Evolutionary conservation across 92 coral and sea anemone genomes (phyloP).

Genomic region (Phymanthus crucifer): DNA sequence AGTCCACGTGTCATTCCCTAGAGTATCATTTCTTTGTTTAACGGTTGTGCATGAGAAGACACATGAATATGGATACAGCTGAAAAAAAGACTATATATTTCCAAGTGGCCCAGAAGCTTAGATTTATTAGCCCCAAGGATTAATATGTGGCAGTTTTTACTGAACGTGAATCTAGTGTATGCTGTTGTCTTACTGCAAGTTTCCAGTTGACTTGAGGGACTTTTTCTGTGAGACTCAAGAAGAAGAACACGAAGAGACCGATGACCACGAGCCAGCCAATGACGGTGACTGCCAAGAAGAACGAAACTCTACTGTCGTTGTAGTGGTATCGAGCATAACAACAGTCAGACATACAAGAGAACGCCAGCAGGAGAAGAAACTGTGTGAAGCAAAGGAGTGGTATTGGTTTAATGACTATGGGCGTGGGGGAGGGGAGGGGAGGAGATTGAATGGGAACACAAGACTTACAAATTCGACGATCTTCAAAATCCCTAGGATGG

Average conservation of each 20-base stretch:
- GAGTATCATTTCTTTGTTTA: no score
- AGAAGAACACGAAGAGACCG: constrained; percentile 44
- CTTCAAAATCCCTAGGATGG: constrained; percentile 40
- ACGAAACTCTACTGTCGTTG: constrained; percentile 34
- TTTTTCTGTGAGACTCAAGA: constrained; percentile 35
- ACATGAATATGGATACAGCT: no score
- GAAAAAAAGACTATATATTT: no score
- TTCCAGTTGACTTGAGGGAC: constrained; percentile 41
- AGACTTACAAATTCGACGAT: constrained; percentile 40
- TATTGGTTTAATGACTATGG: no score
- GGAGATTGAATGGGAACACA: not conserved
- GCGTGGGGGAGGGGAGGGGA: not conserved
- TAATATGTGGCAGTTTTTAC: no score
- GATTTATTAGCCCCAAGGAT: no score
- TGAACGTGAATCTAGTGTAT: no score
- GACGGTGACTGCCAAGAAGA: constrained; percentile 59
- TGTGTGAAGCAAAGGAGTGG: not conserved
- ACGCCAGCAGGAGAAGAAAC: constrained; percentile 50
- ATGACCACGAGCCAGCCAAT: constrained; percentile 57
- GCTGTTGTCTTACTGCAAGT: constrained; percentile 38
- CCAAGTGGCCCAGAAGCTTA: no score
- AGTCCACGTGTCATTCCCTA: no score
- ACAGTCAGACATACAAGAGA: constrained; percentile 53
- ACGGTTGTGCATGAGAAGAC: no score
- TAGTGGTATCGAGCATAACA: constrained; percentile 15